Conservation (phyloP, 1,140 invertebrate species). For the Zaprionus ornatus region DNA sequence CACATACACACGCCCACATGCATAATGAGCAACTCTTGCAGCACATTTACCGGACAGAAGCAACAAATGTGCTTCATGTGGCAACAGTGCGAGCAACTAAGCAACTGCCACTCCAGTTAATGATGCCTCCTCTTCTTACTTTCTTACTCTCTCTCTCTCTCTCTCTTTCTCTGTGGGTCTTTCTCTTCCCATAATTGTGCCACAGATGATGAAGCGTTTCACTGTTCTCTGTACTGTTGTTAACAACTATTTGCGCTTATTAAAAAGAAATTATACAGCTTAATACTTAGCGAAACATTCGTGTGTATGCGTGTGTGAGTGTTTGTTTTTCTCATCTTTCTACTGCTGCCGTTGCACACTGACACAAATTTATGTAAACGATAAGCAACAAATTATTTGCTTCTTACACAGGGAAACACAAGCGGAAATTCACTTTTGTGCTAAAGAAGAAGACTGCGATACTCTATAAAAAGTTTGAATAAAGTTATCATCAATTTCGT, state of each 20-base stretch:
- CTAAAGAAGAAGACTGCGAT: conserved; percentile 1
- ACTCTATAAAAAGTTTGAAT: conserved; percentile 1
- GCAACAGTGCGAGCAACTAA: conserved; percentile 23
- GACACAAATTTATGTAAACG: conserved; percentile 71
- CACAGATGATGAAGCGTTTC: conserved; percentile 66
- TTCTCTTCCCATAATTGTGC: conserved; percentile 24
- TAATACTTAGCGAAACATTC: conserved; percentile 35
- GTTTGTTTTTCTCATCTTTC: conserved; percentile 1
- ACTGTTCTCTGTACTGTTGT: background rate
- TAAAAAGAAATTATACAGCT: conserved; percentile 71
- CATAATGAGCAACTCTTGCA: conserved; percentile 49
- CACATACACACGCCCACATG: conserved; percentile 5
- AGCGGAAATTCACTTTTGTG: background rate
- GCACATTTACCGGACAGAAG: conserved; percentile 61
- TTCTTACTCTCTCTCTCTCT: background rate
- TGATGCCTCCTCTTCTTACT: conserved; percentile 2
- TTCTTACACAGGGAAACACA: conserved; percentile 14
- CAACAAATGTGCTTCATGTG: conserved; percentile 38
- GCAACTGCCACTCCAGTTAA: conserved; percentile 47
- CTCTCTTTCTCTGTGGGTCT: background rate
- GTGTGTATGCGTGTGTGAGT: background rate
- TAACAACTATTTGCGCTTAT: conserved; percentile 68
- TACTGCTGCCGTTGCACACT: conserved; percentile 12
- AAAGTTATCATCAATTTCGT: background rate
- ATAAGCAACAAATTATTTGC: conserved; percentile 51